Conservation (phyloP, 2,888 invertebrate genomes). For the Nomada fucata region DNA sequence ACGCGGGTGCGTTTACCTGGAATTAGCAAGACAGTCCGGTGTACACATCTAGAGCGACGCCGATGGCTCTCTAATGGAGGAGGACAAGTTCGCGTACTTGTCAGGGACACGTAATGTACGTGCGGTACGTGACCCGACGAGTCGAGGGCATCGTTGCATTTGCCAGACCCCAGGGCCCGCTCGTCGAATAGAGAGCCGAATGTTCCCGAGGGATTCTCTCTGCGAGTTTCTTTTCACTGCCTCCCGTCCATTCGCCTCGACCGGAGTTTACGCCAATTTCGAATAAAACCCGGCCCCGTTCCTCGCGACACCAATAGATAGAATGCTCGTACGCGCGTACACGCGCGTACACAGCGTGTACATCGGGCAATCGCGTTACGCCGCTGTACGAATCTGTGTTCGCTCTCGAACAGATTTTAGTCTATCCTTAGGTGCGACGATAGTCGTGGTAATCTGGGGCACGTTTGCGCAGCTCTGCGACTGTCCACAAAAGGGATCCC, state of each 20-base stretch:
- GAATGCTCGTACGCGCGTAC: too few species aligned
- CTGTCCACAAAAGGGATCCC: conserved; percentile 69
- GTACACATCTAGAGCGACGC: conserved; percentile 56
- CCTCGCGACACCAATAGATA: too few species aligned
- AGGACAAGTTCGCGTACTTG: conserved; percentile 67
- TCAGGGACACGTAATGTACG: conserved; percentile 58
- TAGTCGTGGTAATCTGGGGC: background rate
- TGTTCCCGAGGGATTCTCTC: conserved; percentile 18
- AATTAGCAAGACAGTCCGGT: conserved; percentile 75
- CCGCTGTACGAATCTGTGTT: background rate
- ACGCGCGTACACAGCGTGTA: too few species aligned
- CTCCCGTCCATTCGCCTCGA: too few species aligned
- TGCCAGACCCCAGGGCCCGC: conserved; percentile 72
- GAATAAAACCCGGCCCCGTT: background rate
- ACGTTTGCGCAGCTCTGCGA: conserved; percentile 75
- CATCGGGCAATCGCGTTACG: too few species aligned
- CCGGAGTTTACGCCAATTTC: background rate
- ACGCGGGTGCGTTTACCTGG: conserved; percentile 72
- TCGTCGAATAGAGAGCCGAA: background rate
- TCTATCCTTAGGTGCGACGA: background rate
- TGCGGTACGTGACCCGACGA: conserved; percentile 46
- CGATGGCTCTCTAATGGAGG: conserved; percentile 73
- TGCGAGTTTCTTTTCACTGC: background rate
- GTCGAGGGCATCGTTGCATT: conserved; percentile 65
- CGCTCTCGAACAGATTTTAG: background rate